These are phyloP conservation scores for Strigamia maritima DNA, from an alignment of 2,888 invertebrate genomes.

Conservation along the genomic window DNA sequence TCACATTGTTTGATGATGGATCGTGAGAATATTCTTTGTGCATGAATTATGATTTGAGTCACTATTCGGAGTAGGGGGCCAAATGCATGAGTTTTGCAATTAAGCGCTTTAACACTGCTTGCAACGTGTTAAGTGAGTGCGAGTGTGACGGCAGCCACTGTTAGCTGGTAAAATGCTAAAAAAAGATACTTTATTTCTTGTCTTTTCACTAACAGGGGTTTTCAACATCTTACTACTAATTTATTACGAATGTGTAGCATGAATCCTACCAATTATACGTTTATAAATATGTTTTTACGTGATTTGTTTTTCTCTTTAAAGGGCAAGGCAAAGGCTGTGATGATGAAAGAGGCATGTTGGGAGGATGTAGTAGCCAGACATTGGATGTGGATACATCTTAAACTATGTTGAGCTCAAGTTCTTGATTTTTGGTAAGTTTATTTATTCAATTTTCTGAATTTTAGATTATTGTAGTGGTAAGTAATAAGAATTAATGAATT, in stretches of 20 bases:
- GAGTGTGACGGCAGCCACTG: not conserved
- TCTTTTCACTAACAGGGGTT: not conserved
- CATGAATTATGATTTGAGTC: not conserved
- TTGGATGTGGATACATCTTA: conserved; percentile 13
- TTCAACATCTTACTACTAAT: not conserved
- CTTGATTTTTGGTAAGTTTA: not conserved
- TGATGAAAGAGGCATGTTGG: not conserved
- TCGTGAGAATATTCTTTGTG: not conserved
- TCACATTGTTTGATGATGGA: not conserved
- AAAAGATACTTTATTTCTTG: not conserved
- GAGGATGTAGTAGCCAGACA: conserved; percentile 24
- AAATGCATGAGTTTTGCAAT: not conserved
- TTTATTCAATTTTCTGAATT: too few species aligned
- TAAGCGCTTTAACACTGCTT: not conserved
- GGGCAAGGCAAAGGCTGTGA: conserved; percentile 27
- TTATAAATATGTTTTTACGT: not conserved
- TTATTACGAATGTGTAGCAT: not conserved
- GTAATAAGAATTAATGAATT: too few species aligned
- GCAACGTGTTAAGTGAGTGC: not conserved
- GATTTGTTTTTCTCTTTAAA: not conserved
- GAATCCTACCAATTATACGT: not conserved
- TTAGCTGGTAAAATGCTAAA: not conserved
- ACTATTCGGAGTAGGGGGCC: not conserved
- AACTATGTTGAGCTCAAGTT: not conserved
- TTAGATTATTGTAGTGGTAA: too few species aligned